Conservation (phyloP, 2,888 invertebrate species). For the Nasonovia ribisnigri region DNA sequence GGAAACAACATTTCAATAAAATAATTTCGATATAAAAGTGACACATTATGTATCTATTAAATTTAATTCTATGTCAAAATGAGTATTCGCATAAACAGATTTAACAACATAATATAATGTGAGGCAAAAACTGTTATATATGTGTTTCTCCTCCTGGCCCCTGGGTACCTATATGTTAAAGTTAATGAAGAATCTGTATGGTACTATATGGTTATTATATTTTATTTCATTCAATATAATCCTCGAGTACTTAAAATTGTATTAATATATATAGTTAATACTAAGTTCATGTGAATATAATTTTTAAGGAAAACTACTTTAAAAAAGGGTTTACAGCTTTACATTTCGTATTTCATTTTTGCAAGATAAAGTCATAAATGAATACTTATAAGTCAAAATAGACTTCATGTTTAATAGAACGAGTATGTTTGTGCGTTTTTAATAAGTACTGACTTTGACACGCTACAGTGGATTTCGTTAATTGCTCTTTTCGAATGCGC, state of each 20-base stretch:
- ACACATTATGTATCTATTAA: too few species aligned
- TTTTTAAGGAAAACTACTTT: neutral
- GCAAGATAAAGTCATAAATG: neutral
- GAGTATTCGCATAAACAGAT: neutral
- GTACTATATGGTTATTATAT: neutral
- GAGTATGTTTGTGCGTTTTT: neutral
- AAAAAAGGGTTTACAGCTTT: neutral
- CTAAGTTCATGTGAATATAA: neutral
- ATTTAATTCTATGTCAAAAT: neutral
- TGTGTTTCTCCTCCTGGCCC: neutral
- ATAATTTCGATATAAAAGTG: neutral
- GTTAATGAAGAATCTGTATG: neutral
- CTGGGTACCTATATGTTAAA: neutral
- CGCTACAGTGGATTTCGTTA: neutral
- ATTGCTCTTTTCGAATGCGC: conserved; percentile 3
- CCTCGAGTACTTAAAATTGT: neutral
- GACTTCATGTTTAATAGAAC: neutral
- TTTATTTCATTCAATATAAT: neutral
- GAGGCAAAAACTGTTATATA: neutral
- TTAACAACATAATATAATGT: neutral
- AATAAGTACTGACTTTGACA: conserved; percentile 23
- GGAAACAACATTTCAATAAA: neutral
- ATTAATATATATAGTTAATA: neutral
- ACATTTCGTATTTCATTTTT: neutral
- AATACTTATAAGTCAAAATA: neutral